phyloP scores from a whole-genome alignment of 2,113 vertebrate genomes.

The Carlito syrichta region DNA sequence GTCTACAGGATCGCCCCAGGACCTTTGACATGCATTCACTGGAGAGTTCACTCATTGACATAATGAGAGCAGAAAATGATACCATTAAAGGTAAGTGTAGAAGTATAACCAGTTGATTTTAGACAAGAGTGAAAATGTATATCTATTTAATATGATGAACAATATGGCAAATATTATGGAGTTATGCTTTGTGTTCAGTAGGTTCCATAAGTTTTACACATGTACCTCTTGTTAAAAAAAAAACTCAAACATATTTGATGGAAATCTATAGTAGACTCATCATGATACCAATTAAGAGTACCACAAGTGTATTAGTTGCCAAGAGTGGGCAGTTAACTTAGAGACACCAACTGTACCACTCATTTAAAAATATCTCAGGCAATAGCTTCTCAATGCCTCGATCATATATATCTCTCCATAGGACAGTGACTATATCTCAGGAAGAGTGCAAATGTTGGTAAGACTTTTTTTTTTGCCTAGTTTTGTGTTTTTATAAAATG shows the following conservation, averaged over 20 bases:
- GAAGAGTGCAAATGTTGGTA: neutral
- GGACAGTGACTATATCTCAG: neutral
- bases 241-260: neutral
- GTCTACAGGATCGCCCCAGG: conserved; percentile 93
- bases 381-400: neutral
- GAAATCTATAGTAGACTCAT: neutral
- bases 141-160: neutral
- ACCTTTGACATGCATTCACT: conserved; percentile 99
- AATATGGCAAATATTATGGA: neutral
- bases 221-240: conserved; percentile 22
- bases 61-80: conserved; percentile 99
- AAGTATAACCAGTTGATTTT: conserved; percentile 59
- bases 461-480: neutral
- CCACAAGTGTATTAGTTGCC: neutral
- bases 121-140: conserved; percentile 52
- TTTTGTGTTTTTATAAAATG: neutral
- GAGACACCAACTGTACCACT: neutral
- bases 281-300: neutral
- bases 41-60: conserved; percentile 99
- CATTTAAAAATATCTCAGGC: neutral
- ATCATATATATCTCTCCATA: neutral
- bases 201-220: conserved; percentile 5
- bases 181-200: neutral
- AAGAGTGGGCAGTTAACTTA: neutral
- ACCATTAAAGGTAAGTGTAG: conserved; percentile 96